Evolutionary conservation across 2,888 invertebrate species (phyloP).

Genomic region (Tinea trinotella): DNA sequence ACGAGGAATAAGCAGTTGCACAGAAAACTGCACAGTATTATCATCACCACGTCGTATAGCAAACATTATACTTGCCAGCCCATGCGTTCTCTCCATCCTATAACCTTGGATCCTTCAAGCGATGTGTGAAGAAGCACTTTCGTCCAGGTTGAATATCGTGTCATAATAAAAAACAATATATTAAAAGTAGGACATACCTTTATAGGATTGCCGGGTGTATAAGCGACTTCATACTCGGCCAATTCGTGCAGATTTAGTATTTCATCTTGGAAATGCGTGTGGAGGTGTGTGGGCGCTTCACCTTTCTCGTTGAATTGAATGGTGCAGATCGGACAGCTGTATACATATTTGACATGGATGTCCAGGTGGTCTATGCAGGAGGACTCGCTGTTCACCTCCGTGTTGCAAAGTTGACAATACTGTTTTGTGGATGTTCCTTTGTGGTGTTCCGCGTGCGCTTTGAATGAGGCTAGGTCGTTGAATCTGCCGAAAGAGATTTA

Average conservation of each 20-base stretch:
- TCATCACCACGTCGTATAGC: no score
- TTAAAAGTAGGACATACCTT: background rate
- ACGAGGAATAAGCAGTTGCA: no score
- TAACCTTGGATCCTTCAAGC: no score
- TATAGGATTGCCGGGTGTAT: constrained; percentile 19
- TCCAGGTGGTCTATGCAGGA: constrained; percentile 50
- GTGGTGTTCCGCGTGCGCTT: constrained; percentile 46
- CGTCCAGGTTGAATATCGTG: no score
- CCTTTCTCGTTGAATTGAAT: constrained; percentile 35
- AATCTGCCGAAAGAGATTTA: constrained; percentile 48
- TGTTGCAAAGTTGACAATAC: constrained; percentile 44
- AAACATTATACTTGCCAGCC: no score
- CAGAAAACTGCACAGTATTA: no score
- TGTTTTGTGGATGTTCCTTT: constrained; percentile 24
- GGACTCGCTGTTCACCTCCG: constrained; percentile 36
- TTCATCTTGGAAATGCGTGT: constrained; percentile 43
- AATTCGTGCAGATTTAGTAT: constrained; percentile 31
- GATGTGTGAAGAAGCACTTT: no score
- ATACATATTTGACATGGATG: constrained; percentile 39
- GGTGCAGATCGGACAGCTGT: constrained; percentile 53
- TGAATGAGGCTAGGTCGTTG: constrained; percentile 43
- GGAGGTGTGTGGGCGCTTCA: constrained; percentile 41
- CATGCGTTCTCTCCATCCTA: no score
- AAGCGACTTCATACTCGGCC: constrained; percentile 31
- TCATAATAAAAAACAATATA: no score